phyloP scores from a whole-genome alignment of 2,888 invertebrate species.

The Lymantria dispar region DNA sequence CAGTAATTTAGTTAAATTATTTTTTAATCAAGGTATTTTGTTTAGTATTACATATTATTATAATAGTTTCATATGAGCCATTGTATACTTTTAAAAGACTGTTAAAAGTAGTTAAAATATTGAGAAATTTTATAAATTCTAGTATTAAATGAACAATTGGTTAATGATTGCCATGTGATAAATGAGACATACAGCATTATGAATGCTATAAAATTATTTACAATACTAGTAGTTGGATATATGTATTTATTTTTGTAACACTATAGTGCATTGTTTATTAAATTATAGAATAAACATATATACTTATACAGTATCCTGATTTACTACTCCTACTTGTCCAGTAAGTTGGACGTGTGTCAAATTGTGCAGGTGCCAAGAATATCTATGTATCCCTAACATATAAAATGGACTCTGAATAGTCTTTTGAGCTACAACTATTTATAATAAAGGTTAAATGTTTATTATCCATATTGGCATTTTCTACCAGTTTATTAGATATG shows the following conservation, averaged over 20 bases:
- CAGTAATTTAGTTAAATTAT: too few species aligned
- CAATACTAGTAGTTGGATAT: neutral
- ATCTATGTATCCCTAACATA: too few species aligned
- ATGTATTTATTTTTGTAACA: conserved; percentile 14
- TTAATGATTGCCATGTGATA: conserved; percentile 28
- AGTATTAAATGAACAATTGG: conserved; percentile 22
- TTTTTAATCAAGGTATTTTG: too few species aligned
- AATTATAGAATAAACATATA: neutral
- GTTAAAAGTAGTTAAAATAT: conserved; percentile 13
- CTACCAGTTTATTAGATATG: too few species aligned
- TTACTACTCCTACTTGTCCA: neutral
- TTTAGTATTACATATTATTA: too few species aligned
- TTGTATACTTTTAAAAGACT: conserved; percentile 33
- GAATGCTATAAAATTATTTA: conserved; percentile 41
- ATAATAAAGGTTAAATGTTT: too few species aligned
- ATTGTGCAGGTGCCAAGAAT: too few species aligned
- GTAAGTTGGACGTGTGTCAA: too few species aligned
- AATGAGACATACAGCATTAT: conserved; percentile 37
- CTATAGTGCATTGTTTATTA: conserved; percentile 14
- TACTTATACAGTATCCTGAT: neutral
- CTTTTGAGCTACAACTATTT: too few species aligned
- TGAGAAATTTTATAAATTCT: neutral
- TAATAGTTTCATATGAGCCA: conserved; percentile 19
- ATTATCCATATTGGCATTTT: too few species aligned
- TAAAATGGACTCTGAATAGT: too few species aligned